Percentiles rank a stretch among this genome's conserved stretches.
phyloP scores from a whole-genome alignment of 2,113 vertebrate genomes.

The Pipa parva region DNA sequence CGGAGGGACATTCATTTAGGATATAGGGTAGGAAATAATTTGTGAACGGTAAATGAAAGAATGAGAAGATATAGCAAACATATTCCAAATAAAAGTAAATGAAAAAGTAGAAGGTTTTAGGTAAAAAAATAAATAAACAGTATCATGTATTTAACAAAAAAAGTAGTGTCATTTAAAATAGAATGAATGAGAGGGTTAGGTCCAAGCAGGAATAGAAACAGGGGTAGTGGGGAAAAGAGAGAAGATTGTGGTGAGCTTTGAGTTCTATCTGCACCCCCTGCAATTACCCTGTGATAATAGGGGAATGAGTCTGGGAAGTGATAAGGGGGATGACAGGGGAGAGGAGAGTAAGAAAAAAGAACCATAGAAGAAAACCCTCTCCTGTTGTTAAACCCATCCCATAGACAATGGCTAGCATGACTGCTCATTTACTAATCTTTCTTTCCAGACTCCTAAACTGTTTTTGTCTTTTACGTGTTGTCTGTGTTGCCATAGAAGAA shows the following conservation, averaged over 20 bases:
- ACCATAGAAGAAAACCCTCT: conserved; percentile 28
- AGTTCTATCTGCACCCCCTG: conserved; percentile 10
- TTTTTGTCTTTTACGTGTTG: not conserved
- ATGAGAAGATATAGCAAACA: not conserved
- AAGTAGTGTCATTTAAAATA: not conserved
- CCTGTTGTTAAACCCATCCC: conserved; percentile 11
- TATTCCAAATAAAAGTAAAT: not conserved
- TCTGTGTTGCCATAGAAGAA: not conserved
- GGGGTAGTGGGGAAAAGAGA: conserved; percentile 54
- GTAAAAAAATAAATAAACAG: not conserved
- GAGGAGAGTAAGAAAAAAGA: conserved; percentile 21
- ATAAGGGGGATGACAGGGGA: conserved; percentile 21
- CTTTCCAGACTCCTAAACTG: not conserved
- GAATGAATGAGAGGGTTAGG: not conserved
- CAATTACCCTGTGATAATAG: conserved; percentile 25
- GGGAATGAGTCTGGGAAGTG: conserved; percentile 30
- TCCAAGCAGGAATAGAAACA: not conserved
- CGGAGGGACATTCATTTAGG: conserved; percentile 37
- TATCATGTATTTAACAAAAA: not conserved
- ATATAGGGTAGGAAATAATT: conserved; percentile 48
- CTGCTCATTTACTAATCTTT: not conserved
- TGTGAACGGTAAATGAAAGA: not conserved
- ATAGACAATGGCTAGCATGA: not conserved
- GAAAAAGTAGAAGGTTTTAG: not conserved
- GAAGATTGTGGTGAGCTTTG: conserved; percentile 54